A percentile compares a stretch with the other conserved stretches of the same genome.
These are phyloP conservation scores for Drosophila maculinotata DNA, from an alignment of 2,888 invertebrate species.

Conservation along the genomic window DNA sequence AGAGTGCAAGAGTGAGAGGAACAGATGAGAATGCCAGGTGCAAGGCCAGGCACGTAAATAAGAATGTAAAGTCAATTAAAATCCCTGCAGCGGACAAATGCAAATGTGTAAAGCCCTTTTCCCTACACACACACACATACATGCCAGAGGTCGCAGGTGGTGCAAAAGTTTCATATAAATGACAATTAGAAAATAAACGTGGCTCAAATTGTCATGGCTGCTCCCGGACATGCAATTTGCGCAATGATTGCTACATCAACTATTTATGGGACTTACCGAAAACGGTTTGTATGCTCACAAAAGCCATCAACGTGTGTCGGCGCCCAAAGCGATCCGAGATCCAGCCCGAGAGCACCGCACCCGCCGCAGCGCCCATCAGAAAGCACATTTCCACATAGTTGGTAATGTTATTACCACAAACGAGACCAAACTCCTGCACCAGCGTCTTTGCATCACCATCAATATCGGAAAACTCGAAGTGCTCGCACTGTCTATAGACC, in stretches of 20 bases:
- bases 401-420: slow-evolving; percentile 87
- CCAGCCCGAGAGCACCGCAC: slow-evolving; percentile 88
- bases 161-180: slow-evolving; percentile 59
- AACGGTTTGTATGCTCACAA: slow-evolving; percentile 86
- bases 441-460: slow-evolving; percentile 85
- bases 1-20: slow-evolving; percentile 19
- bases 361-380: slow-evolving; percentile 88
- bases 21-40: slow-evolving; percentile 60
- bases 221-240: slow-evolving; percentile 33
- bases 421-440: slow-evolving; percentile 87
- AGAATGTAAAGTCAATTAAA: slow-evolving; percentile 77
- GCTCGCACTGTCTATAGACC: slow-evolving; percentile 77
- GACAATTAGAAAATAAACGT: slow-evolving; percentile 68
- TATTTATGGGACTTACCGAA: slow-evolving; percentile 85
- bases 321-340: slow-evolving; percentile 89
- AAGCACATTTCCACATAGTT: slow-evolving; percentile 89
- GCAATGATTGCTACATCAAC: slow-evolving; percentile 35
- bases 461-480: slow-evolving; percentile 84
- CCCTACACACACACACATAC: slow-evolving; percentile 3
- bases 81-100: slow-evolving; percentile 59
- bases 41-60: slow-evolving; percentile 76
- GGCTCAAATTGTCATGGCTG: slow-evolving; percentile 37
- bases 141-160: slow-evolving; percentile 11
- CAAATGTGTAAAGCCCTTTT: slow-evolving; percentile 45
- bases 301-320: slow-evolving; percentile 87